Conservation (phyloP, 2,797 vertebrate genomes). For the Arctocebus calabarensis region DNA sequence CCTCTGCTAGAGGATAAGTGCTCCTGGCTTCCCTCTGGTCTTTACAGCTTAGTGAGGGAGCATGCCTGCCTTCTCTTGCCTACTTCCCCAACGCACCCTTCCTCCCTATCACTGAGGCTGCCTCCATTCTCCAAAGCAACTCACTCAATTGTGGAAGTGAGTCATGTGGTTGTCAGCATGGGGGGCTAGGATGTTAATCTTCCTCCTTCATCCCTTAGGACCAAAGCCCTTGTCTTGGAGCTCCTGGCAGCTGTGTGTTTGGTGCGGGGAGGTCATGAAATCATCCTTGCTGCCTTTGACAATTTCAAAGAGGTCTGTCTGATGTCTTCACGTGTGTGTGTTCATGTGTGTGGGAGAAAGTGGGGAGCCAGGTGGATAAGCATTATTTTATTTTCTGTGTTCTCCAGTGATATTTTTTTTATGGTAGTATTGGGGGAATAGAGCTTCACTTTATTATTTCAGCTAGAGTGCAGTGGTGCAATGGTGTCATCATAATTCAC, state of each 20-base stretch:
- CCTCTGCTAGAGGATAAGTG: neutral
- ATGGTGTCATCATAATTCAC: too few species aligned
- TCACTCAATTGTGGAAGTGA: neutral
- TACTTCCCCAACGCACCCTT: neutral
- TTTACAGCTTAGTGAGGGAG: neutral
- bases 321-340: neutral
- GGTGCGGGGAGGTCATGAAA: constrained; percentile 97
- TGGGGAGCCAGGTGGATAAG: neutral
- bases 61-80: neutral
- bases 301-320: constrained; percentile 97
- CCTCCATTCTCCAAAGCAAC: neutral
- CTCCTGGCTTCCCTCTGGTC: neutral
- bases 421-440: too few species aligned
- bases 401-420: constrained; percentile 7
- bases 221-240: constrained; percentile 97
- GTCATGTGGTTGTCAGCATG: neutral
- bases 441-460: too few species aligned
- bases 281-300: constrained; percentile 98
- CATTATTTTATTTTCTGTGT: neutral
- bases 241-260: constrained; percentile 97
- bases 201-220: constrained; percentile 88
- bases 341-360: neutral
- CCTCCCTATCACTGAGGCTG: neutral
- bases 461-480: too few species aligned
- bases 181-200: neutral